A percentile compares a stretch with the other conserved stretches of the same genome.
phyloP scores from a whole-genome alignment of 2,888 invertebrate genomes.

The Dilophus febrilis region DNA sequence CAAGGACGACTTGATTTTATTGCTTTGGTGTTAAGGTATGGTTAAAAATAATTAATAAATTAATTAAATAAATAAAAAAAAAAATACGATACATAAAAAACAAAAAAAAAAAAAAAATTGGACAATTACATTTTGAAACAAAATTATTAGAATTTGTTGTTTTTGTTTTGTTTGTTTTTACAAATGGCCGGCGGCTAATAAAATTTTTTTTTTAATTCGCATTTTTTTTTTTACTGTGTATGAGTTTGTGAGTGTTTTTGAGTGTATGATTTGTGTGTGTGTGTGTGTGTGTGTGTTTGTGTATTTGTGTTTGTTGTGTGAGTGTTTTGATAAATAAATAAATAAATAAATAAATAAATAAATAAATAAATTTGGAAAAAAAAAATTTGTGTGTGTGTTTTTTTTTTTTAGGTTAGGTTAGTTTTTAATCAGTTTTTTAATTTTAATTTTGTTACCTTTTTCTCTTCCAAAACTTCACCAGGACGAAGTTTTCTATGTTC shows the following conservation, averaged over 20 bases:
- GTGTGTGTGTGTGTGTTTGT: slow-evolving; percentile 3
- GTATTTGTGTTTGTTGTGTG: slow-evolving; percentile 1
- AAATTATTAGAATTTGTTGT: no score
- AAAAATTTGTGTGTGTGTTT: neutral
- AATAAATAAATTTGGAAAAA: slow-evolving; percentile 5
- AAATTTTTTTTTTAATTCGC: no score
- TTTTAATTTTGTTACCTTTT: slow-evolving; percentile 55
- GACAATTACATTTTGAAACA: no score
- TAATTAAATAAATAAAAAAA: no score
- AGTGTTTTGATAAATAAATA: slow-evolving; percentile 1
- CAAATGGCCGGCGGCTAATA: no score
- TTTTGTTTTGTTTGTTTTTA: no score
- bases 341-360: slow-evolving; percentile 5
- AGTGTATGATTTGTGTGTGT: neutral
- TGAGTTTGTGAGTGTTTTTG: neutral
- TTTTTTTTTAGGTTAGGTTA: neutral
- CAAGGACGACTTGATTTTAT: no score
- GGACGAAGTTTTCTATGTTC: slow-evolving; percentile 85
- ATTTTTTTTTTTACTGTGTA: no score
- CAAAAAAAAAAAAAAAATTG: no score
- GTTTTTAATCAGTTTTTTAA: neutral
- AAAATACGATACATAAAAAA: no score
- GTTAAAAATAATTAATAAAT: no score
- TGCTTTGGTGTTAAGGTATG: no score
- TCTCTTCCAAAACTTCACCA: slow-evolving; percentile 84